Percentiles rank a stretch among this genome's conserved stretches.
phyloP scores from a whole-genome alignment of 2,113 vertebrate species.

The Sclerurus mexicanus region DNA sequence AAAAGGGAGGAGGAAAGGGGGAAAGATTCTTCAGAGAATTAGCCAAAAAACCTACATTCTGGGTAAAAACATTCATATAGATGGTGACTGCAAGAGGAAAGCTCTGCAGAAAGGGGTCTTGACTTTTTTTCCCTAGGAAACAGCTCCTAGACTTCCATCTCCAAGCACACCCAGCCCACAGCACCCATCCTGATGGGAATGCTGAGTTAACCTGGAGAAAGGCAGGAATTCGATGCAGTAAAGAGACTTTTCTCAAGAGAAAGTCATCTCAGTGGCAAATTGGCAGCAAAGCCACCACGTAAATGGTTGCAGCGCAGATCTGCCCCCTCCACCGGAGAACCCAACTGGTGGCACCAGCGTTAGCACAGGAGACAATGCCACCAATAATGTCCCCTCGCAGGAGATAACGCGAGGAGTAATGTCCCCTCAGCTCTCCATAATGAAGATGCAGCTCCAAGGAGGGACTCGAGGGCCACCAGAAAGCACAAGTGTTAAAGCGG shows the following conservation, averaged over 20 bases:
- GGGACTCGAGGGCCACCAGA: constrained; percentile 29
- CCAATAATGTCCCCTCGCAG: constrained; percentile 31
- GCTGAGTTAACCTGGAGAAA: not conserved
- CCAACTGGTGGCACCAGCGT: not conserved
- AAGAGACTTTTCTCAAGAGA: not conserved
- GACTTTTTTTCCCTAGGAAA: not conserved
- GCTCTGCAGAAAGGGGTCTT: not conserved
- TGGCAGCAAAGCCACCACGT: not conserved
- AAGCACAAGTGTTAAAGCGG: constrained; percentile 31
- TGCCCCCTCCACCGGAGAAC: not conserved
- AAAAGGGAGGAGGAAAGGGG: not conserved
- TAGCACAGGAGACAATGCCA: not conserved
- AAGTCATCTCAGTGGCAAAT: not conserved
- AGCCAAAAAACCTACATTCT: not conserved
- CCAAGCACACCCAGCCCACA: not conserved
- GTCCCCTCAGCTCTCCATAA: not conserved
- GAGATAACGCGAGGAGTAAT: constrained; percentile 1
- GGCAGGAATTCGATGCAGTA: not conserved
- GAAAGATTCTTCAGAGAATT: not conserved
- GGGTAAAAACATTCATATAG: not conserved
- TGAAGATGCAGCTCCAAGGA: constrained; percentile 43
- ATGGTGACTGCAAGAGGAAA: not conserved
- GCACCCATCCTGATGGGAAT: not conserved
- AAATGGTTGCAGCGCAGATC: not conserved
- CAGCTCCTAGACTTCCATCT: not conserved